Evolutionary conservation across 2,888 invertebrate genomes (phyloP), one percentile per base, ranked within the genome.

Genomic region (Thereva nobilitata): DNA sequence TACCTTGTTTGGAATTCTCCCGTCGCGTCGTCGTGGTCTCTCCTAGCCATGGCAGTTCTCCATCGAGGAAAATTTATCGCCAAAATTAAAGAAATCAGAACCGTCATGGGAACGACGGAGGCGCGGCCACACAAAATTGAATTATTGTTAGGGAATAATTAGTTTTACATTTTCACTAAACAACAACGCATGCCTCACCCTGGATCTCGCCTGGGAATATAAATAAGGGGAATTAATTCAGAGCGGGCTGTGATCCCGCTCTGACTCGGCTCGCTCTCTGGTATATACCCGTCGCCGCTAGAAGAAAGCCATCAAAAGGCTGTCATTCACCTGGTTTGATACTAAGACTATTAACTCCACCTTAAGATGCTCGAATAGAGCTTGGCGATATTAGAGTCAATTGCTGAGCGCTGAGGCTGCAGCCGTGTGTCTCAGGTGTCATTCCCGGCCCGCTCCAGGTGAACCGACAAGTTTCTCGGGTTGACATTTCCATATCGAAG

Each of bases 41-140:
- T 55, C 23, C 45, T 2, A 49, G 35, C 23, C 49, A n/a, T 35
- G 49, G 40, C 38, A 38, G 47, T 40, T 47, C 59, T 40, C 37
- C 38, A 7, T 10, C 47, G 34, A 10, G 52, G 52, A 35, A 52
- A 52, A 59, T 59, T 59, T 59, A 59, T 59, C 40, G 49, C 49
- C 49, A 59, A 59, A 59, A 59, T 59, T 59, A 59, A 59, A 37
- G 59, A 59, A 59, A 59, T 59, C 59, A 59, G 49, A 59, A 47
- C 47, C 38, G 35, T 38, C 59, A 49, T 59, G 59, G 59, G 59
- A 59, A 59, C 34, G 12, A 9, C 37, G 7, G 38, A 40, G 59
- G 59, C 49, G 47, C 49, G 59, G 59, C 49, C 47, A 23, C 38
- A 49, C 23, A 47, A 59, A 59, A 59, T 59, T 59, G 59, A 59